phyloP scores from a whole-genome alignment of 2,888 invertebrate species.

The Apodemia duryi region DNA sequence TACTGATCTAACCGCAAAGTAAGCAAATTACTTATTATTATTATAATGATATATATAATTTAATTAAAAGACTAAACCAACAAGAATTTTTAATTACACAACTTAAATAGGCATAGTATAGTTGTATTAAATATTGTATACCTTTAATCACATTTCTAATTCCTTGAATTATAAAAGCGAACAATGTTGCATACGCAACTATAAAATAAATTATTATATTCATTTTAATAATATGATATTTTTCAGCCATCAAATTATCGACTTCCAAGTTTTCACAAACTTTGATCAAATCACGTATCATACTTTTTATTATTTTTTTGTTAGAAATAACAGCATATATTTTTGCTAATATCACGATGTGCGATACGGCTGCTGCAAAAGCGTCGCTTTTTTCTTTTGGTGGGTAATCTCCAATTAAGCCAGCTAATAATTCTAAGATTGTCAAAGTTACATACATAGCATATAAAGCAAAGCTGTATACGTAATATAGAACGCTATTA shows the following conservation, averaged over 20 bases:
- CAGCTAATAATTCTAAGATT: slow-evolving; percentile 59
- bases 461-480: slow-evolving; percentile 42
- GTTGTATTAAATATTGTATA: slow-evolving; percentile 24
- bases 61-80: no score
- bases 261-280: slow-evolving; percentile 54
- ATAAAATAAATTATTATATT: slow-evolving; percentile 50
- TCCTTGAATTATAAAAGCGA: slow-evolving; percentile 58
- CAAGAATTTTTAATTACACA: no score
- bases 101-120: no score
- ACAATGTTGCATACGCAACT: slow-evolving; percentile 47
- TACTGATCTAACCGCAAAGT: no score
- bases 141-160: slow-evolving; percentile 51
- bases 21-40: no score
- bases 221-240: slow-evolving; percentile 56
- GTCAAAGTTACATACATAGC: slow-evolving; percentile 53
- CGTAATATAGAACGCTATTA: slow-evolving; percentile 45
- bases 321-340: slow-evolving; percentile 49
- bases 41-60: no score
- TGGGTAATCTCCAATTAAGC: slow-evolving; percentile 53
- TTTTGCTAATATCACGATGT: slow-evolving; percentile 60
- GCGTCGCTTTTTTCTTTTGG: slow-evolving; percentile 61
- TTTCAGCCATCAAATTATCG: slow-evolving; percentile 42
- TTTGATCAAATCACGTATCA: slow-evolving; percentile 51
- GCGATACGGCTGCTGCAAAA: slow-evolving; percentile 59
- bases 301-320: slow-evolving; percentile 46